A percentile compares a stretch with the other conserved stretches of the same genome.
These are phyloP conservation scores for Hirtodrosophila cameraria DNA, from an alignment of 2,888 invertebrate genomes.

Conservation along the genomic window DNA sequence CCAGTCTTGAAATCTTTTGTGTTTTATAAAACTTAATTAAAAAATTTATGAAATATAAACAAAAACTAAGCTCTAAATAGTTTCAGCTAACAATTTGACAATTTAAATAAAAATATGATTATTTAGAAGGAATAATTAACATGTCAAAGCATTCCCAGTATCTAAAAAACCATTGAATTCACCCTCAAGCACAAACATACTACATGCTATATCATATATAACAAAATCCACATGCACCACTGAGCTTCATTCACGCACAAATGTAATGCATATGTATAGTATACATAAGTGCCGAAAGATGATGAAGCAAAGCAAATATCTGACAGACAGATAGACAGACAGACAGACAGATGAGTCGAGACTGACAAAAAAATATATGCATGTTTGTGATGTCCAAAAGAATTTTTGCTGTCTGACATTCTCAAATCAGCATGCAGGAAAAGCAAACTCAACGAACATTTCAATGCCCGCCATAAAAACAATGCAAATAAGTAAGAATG, in stretches of 20 bases:
- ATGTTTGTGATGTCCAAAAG: constrained; percentile 11
- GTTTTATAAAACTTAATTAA: too few relatives aligned
- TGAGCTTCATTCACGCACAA: constrained; percentile 61
- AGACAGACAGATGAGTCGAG: constrained; percentile 7
- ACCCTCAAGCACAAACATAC: constrained; percentile 8
- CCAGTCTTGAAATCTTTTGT: too few relatives aligned
- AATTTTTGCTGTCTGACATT: constrained; percentile 35
- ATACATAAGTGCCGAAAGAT: constrained; percentile 45
- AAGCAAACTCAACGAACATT: constrained; percentile 22
- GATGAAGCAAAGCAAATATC: constrained; percentile 66
- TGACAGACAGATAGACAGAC: constrained; percentile 24
- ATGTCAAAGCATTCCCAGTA: neutral
- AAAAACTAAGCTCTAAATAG: too few relatives aligned
- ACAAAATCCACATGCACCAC: constrained; percentile 49
- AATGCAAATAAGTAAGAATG: neutral
- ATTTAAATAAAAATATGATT: neutral
- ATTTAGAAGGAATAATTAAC: neutral
- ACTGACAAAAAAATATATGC: constrained; percentile 11
- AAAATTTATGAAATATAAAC: too few relatives aligned
- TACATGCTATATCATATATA: constrained; percentile 18
- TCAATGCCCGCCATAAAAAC: constrained; percentile 35
- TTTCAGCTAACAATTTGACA: too few relatives aligned
- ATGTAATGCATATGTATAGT: constrained; percentile 50
- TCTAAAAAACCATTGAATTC: neutral
- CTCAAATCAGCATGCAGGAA: constrained; percentile 4